Evolutionary conservation across 2,113 vertebrate genomes (phyloP).

Genomic region (Elephas maximus): DNA sequence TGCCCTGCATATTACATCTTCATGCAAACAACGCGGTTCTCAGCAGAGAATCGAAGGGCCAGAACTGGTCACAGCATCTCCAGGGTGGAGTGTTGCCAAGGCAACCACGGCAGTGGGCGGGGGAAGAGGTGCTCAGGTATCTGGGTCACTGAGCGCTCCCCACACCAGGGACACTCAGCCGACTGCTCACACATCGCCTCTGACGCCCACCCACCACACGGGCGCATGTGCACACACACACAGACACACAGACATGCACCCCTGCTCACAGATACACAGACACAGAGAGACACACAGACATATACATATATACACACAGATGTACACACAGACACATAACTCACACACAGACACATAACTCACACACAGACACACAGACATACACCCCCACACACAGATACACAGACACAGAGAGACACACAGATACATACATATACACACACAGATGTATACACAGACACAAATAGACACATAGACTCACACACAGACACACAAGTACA

Average conservation of each 20-base stretch:
- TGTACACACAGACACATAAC: neutral
- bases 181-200: rapidly evolving
- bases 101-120: neutral
- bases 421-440: too few relatives aligned
- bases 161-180: neutral
- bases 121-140: neutral
- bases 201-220: too few relatives aligned
- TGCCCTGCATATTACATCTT: too few relatives aligned
- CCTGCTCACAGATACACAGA: neutral
- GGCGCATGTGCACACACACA: neutral
- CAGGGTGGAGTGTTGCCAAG: neutral
- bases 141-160: too few relatives aligned
- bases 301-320: neutral
- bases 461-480: too few relatives aligned
- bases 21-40: neutral
- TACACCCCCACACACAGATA: too few relatives aligned
- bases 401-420: too few relatives aligned
- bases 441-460: too few relatives aligned
- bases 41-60: neutral
- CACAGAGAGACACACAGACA: neutral
- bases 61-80: neutral
- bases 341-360: neutral
- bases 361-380: neutral
- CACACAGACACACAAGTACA: too few relatives aligned
- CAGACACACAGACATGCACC: neutral